Conservation (phyloP, 2,888 invertebrate genomes). For the Eucera pruinosa region DNA sequence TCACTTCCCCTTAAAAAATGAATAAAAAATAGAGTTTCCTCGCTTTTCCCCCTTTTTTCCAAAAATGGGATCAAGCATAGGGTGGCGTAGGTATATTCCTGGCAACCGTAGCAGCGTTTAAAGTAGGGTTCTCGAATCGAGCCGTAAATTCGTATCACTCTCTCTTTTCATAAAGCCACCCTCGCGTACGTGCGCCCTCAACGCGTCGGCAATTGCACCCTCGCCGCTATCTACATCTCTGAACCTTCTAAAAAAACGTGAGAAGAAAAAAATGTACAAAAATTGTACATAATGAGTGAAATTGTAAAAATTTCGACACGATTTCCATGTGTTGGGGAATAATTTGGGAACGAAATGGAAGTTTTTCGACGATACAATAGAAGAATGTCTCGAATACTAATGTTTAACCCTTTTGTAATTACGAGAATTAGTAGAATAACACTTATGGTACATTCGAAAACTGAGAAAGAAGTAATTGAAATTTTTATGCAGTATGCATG, state of each 20-base stretch:
- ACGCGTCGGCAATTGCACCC: slow-evolving; percentile 24
- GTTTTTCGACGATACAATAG: background rate
- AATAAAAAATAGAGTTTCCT: too few relatives aligned
- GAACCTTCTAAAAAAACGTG: background rate
- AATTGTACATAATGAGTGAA: background rate
- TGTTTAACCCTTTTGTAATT: too few relatives aligned
- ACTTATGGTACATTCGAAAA: too few relatives aligned
- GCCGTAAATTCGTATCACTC: slow-evolving; percentile 44
- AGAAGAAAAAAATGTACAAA: background rate
- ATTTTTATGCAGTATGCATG: too few relatives aligned
- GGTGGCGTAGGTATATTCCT: background rate
- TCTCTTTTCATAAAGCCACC: slow-evolving; percentile 37
- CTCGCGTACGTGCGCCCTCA: slow-evolving; percentile 46
- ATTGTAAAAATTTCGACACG: background rate
- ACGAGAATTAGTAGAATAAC: too few relatives aligned
- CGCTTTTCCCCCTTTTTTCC: background rate
- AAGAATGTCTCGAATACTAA: slow-evolving; percentile 1
- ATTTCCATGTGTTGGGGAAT: background rate
- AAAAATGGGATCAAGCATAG: background rate
- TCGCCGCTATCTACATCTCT: background rate
- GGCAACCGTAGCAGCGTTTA: background rate
- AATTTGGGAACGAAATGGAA: background rate
- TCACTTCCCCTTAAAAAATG: too few relatives aligned
- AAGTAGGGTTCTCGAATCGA: slow-evolving; percentile 23
- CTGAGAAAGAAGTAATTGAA: too few relatives aligned